Evolutionary conservation across 2,888 invertebrate species (phyloP).

Genomic region (Lasioglossum oenotherae): DNA sequence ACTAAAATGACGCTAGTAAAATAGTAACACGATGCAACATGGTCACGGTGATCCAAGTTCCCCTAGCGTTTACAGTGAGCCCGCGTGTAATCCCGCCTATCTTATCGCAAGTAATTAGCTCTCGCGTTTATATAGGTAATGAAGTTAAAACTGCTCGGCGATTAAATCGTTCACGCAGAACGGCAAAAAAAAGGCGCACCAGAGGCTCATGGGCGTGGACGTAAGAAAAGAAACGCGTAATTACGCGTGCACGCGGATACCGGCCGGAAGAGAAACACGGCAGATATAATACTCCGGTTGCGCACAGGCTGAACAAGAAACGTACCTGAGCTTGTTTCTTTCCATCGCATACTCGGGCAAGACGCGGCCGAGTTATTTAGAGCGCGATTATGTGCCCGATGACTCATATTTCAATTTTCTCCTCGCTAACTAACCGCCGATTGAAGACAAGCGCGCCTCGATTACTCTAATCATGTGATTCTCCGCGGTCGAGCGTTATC

Average conservation of each 20-base stretch:
- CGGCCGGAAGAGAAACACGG: conserved; percentile 26
- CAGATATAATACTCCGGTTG: not conserved
- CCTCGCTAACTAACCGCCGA: conserved; percentile 54
- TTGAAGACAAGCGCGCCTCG: conserved; percentile 58
- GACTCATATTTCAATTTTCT: conserved; percentile 71
- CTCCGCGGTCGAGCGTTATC: conserved; percentile 56
- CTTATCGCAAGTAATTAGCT: conserved; percentile 45
- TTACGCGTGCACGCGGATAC: not conserved
- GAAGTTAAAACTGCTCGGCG: conserved; percentile 4
- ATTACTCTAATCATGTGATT: conserved; percentile 66
- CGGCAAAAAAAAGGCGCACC: not conserved
- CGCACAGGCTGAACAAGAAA: not conserved
- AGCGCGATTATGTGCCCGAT: conserved; percentile 62
- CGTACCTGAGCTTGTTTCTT: conserved; percentile 26
- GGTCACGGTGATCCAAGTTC: conserved; percentile 5
- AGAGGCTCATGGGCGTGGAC: conserved; percentile 22
- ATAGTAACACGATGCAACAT: conserved; percentile 3
- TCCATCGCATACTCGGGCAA: conserved; percentile 20
- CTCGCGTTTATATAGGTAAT: conserved; percentile 12
- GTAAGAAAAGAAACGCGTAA: conserved; percentile 30
- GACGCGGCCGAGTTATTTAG: conserved; percentile 60
- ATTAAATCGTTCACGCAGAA: not conserved
- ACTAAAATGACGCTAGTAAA: conserved; percentile 4
- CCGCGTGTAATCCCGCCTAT: conserved; percentile 1
- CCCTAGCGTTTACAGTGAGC: not conserved